Percentiles rank a stretch among this genome's conserved stretches.
phyloP scores from a whole-genome alignment of 2,113 vertebrate species.

The Pyxicephalus adspersus region DNA sequence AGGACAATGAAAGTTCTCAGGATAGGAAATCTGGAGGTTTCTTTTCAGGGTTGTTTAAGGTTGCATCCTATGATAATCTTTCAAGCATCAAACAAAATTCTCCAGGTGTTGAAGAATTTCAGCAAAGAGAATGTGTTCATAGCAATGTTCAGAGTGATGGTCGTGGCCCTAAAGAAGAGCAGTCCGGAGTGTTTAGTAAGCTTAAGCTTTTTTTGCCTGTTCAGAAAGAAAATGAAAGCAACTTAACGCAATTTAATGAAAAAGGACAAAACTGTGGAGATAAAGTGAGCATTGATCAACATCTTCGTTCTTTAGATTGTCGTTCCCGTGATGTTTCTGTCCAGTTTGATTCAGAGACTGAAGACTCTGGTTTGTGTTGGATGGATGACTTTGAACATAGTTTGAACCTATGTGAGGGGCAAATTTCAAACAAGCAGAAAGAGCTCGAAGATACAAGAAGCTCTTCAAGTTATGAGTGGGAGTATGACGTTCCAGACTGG shows the following conservation, averaged over 20 bases:
- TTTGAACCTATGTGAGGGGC: not conserved
- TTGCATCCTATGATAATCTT: conserved; percentile 66
- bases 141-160: not conserved
- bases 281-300: not conserved
- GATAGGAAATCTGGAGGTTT: conserved; percentile 63
- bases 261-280: not conserved
- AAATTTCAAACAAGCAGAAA: conserved; percentile 44
- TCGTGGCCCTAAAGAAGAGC: not conserved
- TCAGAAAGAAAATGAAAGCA: not conserved
- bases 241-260: not conserved
- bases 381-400: conserved; percentile 42
- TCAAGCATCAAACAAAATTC: conserved; percentile 65
- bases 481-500: conserved; percentile 62
- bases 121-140: not conserved
- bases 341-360: conserved; percentile 43
- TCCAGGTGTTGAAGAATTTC: conserved; percentile 32
- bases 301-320: not conserved
- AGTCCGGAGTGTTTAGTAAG: not conserved
- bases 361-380: conserved; percentile 41
- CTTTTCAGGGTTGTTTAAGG: conserved; percentile 71
- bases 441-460: conserved; percentile 63
- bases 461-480: conserved; percentile 65
- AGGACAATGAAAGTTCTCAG: conserved; percentile 60
- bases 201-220: conserved; percentile 8
- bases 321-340: conserved; percentile 41